Evolutionary conservation across 2,113 vertebrate genomes (phyloP), one percentile per base, ranked within the genome.

Genomic region (Dasypus novemcinctus): DNA sequence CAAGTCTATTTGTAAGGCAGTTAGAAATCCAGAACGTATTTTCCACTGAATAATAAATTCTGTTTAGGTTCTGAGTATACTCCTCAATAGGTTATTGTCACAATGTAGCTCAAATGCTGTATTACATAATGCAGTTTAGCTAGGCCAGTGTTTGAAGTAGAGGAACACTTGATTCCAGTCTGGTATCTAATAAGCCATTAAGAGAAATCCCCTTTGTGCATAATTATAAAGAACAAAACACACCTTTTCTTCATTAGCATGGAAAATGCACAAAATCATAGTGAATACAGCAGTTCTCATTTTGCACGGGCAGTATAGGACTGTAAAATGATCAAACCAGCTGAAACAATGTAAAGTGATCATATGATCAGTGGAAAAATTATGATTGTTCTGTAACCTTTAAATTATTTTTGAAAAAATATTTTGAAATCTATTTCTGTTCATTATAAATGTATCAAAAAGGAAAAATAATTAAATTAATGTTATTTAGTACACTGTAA

Each of bases 231-330:
- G 33, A 71, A 71, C 7, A 52, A 81, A 82, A 33, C 12, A 41
- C 38, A 21, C 33, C 76, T 21, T 33, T 81, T 57, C 7, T 84
- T 69, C 10, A 49, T 38, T 17, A 63, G 23, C 12, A 3, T 13
- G 15, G 80, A 5, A 0, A 27, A 54, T 83, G 12, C 3, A 31
- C 29, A 78, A 38, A 52, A 43, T 5, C 31, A 57, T 18, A 46
- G 20, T 0, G 11, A 79, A 14, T 12, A 25, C 25, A 31, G 15
- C 18, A 89, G 7, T 66, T 86, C 3, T 38, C 0, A 0, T 3
- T 91, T 69, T 21, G 5, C 0, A 1, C 10, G 2, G 31, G 69
- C 29, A 46, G 0, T 20, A 1, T 11, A 43, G 3, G 3, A 14
- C 14, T 38, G 20, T n/a, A 31, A 57, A 81, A 33, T 38, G 10